phyloP scores from a whole-genome alignment of 2,888 invertebrate genomes.

The Spodoptera exigua region DNA sequence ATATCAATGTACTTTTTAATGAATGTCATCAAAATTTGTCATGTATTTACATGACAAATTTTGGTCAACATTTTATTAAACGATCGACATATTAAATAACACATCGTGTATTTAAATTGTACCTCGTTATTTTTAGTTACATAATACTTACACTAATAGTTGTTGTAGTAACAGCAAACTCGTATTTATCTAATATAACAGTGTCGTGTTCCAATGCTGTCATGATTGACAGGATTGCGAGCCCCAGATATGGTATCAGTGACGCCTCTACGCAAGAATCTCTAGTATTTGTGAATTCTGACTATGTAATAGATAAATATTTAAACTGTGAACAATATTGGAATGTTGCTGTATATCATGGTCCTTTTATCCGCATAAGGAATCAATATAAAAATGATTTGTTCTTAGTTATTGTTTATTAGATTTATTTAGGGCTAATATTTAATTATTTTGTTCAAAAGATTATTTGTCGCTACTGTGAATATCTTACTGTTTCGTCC shows the following conservation, averaged over 20 bases:
- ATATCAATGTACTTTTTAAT: no score
- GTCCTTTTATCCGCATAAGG: no score
- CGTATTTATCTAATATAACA: neutral
- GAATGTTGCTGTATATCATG: slow-evolving; percentile 7
- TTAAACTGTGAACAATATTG: slow-evolving; percentile 4
- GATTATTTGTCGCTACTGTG: no score
- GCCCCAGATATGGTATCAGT: slow-evolving; percentile 50
- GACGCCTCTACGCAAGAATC: slow-evolving; percentile 32
- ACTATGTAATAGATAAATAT: slow-evolving; percentile 24
- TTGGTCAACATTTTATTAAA: no score
- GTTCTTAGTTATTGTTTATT: neutral
- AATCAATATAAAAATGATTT: neutral
- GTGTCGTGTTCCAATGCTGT: slow-evolving; percentile 2
- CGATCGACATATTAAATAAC: no score
- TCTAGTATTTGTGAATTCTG: slow-evolving; percentile 23
- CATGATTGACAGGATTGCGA: slow-evolving; percentile 49
- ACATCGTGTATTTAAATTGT: neutral
- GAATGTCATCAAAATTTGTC: no score
- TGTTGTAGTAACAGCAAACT: slow-evolving; percentile 2
- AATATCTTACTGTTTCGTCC: no score
- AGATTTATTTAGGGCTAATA: no score
- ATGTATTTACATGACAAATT: no score
- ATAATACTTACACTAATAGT: slow-evolving; percentile 6
- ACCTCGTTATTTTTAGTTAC: neutral
- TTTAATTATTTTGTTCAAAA: no score